Evolutionary conservation across 2,113 vertebrate genomes (phyloP).

Genomic region (human (Homo sapiens)): GRCh38 chr14:27996501-27997000

Average conservation of each 20-base stretch:
- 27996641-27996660: neutral
- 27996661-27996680: neutral
- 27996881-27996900: neutral
- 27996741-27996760: neutral
- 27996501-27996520: neutral
- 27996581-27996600: neutral
- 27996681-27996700: neutral
- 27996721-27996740: neutral
- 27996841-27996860: neutral
- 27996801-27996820: neutral
- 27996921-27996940: neutral
- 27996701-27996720: neutral
- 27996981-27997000: neutral
- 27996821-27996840: neutral
- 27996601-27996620: neutral
- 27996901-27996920: neutral
- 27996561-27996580: neutral
- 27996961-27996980: neutral
- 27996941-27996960: neutral
- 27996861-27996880: neutral
- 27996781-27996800: neutral
- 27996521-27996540: neutral
- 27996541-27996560: neutral
- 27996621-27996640: neutral
- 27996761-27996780: neutral